Percentiles rank a stretch among this genome's conserved stretches.
These are phyloP conservation scores for Gulo gulo DNA, from an alignment of 2,113 vertebrate genomes.

Conservation along the genomic window DNA sequence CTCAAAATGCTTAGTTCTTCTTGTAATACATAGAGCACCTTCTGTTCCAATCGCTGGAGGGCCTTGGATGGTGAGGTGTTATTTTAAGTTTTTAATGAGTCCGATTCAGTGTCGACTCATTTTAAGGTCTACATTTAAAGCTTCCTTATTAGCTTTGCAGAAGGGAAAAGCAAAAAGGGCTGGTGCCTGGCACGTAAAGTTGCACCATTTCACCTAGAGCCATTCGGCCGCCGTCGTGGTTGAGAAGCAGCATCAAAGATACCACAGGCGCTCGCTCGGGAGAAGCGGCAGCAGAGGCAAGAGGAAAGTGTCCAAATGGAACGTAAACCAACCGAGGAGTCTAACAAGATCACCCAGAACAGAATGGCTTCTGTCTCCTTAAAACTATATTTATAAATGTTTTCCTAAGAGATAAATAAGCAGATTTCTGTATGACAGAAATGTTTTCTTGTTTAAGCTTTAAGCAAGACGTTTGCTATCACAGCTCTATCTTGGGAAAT, in stretches of 20 bases:
- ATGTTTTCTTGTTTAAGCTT: background rate
- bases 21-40: constrained; percentile 49
- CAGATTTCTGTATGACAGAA: constrained; percentile 17
- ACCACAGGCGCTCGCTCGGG: fast-evolving
- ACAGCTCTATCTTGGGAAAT: constrained; percentile 4
- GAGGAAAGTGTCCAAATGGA: fast-evolving
- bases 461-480: background rate
- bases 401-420: background rate
- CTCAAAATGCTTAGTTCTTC: constrained; percentile 35
- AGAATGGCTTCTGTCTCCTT: background rate
- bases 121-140: background rate
- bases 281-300: background rate
- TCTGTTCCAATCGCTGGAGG: constrained; percentile 13
- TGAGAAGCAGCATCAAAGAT: background rate
- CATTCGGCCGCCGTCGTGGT: background rate
- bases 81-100: constrained; percentile 59
- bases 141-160: background rate
- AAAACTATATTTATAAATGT: background rate
- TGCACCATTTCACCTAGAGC: background rate
- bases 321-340: background rate
- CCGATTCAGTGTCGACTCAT: background rate
- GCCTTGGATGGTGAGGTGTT: constrained; percentile 11
- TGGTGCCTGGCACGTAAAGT: background rate
- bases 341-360: background rate
- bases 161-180: background rate